These are phyloP conservation scores for Spodoptera littoralis DNA, from an alignment of 2,888 invertebrate species.

Conservation along the genomic window DNA sequence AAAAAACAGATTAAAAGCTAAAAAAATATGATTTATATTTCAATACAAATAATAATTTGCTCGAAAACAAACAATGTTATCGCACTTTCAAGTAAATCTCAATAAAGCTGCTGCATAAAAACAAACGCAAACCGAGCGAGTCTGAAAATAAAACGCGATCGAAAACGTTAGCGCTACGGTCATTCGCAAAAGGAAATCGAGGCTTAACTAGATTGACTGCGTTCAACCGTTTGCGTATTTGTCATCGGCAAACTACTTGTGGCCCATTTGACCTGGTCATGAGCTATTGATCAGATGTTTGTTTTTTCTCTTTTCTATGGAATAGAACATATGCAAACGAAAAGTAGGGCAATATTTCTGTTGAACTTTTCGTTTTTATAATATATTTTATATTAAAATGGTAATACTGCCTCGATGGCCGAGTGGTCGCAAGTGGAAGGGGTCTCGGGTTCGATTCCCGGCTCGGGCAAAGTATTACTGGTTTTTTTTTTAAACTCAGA, in stretches of 20 bases:
- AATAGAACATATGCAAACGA: no score
- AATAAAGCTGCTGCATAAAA: slow-evolving; percentile 26
- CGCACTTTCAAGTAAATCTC: slow-evolving; percentile 20
- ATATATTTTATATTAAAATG: no score
- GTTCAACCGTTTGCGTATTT: slow-evolving; percentile 47
- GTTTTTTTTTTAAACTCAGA: no score
- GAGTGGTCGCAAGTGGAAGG: no score
- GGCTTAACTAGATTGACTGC: slow-evolving; percentile 51
- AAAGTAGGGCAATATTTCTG: no score
- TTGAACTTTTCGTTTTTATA: no score
- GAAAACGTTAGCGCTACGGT: slow-evolving; percentile 49
- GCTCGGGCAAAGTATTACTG: no score
- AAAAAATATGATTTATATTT: no score
- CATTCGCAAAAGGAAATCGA: slow-evolving; percentile 59
- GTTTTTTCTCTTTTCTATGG: not conserved
- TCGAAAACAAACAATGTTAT: slow-evolving; percentile 2
- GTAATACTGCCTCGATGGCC: no score
- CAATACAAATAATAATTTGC: not conserved
- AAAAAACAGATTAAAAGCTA: no score
- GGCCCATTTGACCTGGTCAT: slow-evolving; percentile 37
- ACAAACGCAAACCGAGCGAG: slow-evolving; percentile 29
- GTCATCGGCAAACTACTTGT: slow-evolving; percentile 45
- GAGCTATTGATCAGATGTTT: slow-evolving; percentile 3
- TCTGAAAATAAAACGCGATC: slow-evolving; percentile 50
- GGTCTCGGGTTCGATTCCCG: no score